A percentile compares a stretch with the other conserved stretches of the same genome.
Evolutionary conservation across 2,888 invertebrate genomes (phyloP).

Genomic region (Dusona sp.): DNA sequence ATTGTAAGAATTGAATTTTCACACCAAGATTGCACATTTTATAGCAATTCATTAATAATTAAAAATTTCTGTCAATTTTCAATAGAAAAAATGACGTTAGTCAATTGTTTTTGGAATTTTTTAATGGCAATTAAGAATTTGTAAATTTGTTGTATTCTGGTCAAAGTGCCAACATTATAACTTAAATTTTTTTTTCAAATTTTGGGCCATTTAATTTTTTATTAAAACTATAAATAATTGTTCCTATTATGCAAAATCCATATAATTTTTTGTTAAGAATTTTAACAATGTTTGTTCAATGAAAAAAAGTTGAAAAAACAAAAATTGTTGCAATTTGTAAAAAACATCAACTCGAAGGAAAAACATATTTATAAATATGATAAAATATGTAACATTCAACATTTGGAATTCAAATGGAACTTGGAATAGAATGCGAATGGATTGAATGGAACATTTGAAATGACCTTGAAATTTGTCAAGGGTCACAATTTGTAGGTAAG

Average conservation of each 20-base stretch:
- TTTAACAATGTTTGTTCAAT: too few relatives aligned
- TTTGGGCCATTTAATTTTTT: too few relatives aligned
- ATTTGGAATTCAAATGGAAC: neutral
- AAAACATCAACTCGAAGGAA: neutral
- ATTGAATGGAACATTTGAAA: neutral
- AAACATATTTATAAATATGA: neutral
- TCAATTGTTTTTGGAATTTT: neutral
- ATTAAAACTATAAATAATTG: too few relatives aligned
- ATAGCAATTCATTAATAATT: neutral
- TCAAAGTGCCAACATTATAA: neutral
- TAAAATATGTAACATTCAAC: neutral
- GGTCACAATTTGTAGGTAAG: neutral
- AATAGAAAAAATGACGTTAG: neutral
- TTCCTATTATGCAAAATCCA: too few relatives aligned
- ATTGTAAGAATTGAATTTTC: neutral
- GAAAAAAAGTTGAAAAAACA: neutral
- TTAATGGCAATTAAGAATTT: neutral
- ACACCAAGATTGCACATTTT: neutral
- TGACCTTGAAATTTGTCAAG: slow-evolving; percentile 10
- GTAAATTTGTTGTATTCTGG: neutral
- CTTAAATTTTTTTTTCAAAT: too few relatives aligned
- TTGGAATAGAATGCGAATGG: neutral
- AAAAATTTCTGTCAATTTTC: neutral
- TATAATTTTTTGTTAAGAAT: too few relatives aligned
- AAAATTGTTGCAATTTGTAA: too few relatives aligned